Evolutionary conservation across 2,888 invertebrate genomes (phyloP), one percentile per base, ranked within the genome.

Genomic region (Pyrgus malvae): DNA sequence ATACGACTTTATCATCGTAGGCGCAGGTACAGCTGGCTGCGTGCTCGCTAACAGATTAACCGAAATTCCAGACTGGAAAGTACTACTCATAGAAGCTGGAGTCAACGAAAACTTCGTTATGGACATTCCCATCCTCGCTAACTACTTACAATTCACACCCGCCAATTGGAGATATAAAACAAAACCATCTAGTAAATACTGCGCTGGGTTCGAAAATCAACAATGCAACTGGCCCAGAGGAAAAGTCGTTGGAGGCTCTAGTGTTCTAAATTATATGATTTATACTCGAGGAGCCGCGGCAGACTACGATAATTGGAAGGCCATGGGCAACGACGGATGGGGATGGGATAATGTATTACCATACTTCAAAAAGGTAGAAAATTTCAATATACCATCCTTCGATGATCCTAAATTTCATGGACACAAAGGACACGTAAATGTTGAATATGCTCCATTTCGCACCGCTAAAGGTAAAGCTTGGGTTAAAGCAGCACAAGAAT

Each of bases 111-210:
- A 93, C 68, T 92, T 91, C 49, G 66, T 95, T 7, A 95, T 95
- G 95, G 95, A 95, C 70, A 90, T 95, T 21, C 95, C 95, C 0
- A 81, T 95, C n/a, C 70, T 94, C 2, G 94, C 94, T 2, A 93
- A 94, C 71, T 94, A 93, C 65, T 81, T 95, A 5, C 96, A 96
- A 69, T 91, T 94, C 64, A 92, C 92, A 3, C 88, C 92, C 35
- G 92, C 94, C 38, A 96, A 96, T 72, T 96, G 97, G 97, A 93
- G 91, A 61, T 97, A 96, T 77, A 93, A 94, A 71, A 96, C 96
- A 0, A 93, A 94, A 73, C 94, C 96, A 0, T 95, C 95, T 9
- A 89, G 92, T 37, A 91, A 85, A 48, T 94, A 93, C 62, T 96
- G 96, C 68, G 89, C 94, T 16, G 96, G 95, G 4, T 94, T 96